Conservation (phyloP, 2,888 invertebrate species). For the Apotomis betuletana region DNA sequence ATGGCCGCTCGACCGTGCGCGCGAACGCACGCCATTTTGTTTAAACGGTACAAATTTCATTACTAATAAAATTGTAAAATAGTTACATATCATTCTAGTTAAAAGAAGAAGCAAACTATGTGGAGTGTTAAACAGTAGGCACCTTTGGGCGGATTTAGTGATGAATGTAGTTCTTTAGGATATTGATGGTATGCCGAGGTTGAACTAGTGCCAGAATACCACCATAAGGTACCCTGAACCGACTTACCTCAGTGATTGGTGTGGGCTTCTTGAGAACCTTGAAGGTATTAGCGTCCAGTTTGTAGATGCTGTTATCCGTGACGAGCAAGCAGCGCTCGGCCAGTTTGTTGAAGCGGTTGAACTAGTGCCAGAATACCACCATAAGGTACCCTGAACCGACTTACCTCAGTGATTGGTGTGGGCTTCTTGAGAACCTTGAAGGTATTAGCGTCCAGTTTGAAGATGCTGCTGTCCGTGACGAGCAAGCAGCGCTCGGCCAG, state of each 20-base stretch:
- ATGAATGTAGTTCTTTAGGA: too few species aligned
- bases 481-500: slow-evolving; percentile 94
- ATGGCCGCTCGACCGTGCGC: too few species aligned
- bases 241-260: slow-evolving; percentile 87
- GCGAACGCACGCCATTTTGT: too few species aligned
- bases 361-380: background rate
- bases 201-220: background rate
- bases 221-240: background rate
- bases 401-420: slow-evolving; percentile 89
- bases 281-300: slow-evolving; percentile 93
- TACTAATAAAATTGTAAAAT: too few species aligned
- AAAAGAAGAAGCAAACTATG: too few species aligned
- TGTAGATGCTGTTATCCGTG: slow-evolving; percentile 93
- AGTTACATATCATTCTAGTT: too few species aligned
- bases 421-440: slow-evolving; percentile 95
- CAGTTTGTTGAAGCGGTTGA: background rate
- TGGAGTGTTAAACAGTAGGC: too few species aligned
- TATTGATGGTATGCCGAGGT: too few species aligned
- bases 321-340: slow-evolving; percentile 83
- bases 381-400: slow-evolving; percentile 10
- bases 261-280: slow-evolving; percentile 94
- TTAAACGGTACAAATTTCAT: too few species aligned
- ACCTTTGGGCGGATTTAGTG: too few species aligned
- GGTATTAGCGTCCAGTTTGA: slow-evolving; percentile 93
- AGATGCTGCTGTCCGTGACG: slow-evolving; percentile 92